A percentile compares a stretch with the other conserved stretches of the same genome.
phyloP scores from a whole-genome alignment of 2,797 vertebrate species.

The Cirrhinus mrigala region DNA sequence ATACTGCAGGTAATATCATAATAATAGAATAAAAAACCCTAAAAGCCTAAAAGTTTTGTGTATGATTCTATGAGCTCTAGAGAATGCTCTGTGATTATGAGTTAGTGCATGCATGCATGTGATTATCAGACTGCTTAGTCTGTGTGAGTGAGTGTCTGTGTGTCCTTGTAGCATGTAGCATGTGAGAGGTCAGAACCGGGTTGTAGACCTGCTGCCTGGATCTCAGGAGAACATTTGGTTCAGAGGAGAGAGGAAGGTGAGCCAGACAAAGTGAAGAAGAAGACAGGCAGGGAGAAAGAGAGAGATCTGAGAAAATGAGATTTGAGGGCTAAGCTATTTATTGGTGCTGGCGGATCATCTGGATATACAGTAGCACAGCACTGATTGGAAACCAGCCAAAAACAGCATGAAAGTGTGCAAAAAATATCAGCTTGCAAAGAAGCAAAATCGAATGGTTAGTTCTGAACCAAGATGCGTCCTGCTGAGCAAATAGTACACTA shows the following conservation, averaged over 20 bases:
- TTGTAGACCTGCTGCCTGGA: constrained; percentile 1
- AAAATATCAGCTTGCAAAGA: background rate
- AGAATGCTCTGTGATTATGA: constrained; percentile 21
- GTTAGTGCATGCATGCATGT: constrained; percentile 20
- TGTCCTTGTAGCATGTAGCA: background rate
- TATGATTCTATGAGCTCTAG: background rate
- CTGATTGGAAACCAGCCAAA: background rate
- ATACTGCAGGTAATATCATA: too few species aligned
- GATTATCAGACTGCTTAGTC: background rate
- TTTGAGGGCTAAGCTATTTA: background rate
- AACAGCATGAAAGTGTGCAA: background rate
- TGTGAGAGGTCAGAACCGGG: constrained; percentile 35
- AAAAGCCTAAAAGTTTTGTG: background rate
- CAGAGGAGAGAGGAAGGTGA: constrained; percentile 28
- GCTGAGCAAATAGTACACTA: background rate
- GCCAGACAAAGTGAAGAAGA: background rate
- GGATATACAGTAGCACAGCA: background rate
- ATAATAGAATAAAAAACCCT: too few species aligned
- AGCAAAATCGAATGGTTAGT: background rate
- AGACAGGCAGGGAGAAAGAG: background rate
- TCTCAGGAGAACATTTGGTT: constrained; percentile 47
- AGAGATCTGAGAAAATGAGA: background rate
- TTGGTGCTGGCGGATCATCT: background rate
- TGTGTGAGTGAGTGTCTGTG: background rate
- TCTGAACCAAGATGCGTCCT: background rate